Percentiles rank a stretch among this genome's conserved stretches.
phyloP scores from a whole-genome alignment of 2,797 vertebrate species.

The Rachycentron canadum region DNA sequence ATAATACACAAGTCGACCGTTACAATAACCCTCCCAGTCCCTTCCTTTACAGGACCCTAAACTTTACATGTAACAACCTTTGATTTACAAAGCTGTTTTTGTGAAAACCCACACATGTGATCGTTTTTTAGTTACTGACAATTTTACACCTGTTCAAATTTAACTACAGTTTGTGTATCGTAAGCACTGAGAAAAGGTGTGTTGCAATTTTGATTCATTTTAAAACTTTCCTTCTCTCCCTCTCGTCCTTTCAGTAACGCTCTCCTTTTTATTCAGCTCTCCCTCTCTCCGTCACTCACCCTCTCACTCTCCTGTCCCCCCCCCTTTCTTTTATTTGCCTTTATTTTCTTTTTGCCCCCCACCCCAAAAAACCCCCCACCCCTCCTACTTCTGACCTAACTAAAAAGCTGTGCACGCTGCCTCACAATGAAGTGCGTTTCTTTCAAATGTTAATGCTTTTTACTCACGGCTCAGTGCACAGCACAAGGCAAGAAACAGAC shows the following conservation, averaged over 20 bases:
- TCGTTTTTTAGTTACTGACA: not conserved
- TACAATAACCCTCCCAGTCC: too few relatives aligned
- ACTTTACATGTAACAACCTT: too few relatives aligned
- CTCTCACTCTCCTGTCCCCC: conserved; percentile 22
- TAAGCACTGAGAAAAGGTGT: not conserved
- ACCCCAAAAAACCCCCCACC: not conserved
- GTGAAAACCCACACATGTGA: not conserved
- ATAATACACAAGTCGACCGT: too few relatives aligned
- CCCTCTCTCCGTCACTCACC: conserved; percentile 22
- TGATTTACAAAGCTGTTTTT: too few relatives aligned
- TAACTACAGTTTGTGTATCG: not conserved
- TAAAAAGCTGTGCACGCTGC: conserved; percentile 70
- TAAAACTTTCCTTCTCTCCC: conserved; percentile 38
- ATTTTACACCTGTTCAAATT: conserved; percentile 6
- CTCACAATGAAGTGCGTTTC: conserved; percentile 79
- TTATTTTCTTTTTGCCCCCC: conserved; percentile 21
- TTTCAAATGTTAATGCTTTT: conserved; percentile 88
- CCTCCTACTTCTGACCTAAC: conserved; percentile 66
- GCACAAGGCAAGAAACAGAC: conserved; percentile 65
- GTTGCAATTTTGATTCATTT: conserved; percentile 46
- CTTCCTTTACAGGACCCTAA: too few relatives aligned
- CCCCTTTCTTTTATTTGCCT: conserved; percentile 41
- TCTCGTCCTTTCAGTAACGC: conserved; percentile 31
- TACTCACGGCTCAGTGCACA: conserved; percentile 79
- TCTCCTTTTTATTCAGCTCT: conserved; percentile 30